Evolutionary conservation across 2,888 invertebrate genomes (phyloP).

Genomic region (Amphimallon solstitiale): DNA sequence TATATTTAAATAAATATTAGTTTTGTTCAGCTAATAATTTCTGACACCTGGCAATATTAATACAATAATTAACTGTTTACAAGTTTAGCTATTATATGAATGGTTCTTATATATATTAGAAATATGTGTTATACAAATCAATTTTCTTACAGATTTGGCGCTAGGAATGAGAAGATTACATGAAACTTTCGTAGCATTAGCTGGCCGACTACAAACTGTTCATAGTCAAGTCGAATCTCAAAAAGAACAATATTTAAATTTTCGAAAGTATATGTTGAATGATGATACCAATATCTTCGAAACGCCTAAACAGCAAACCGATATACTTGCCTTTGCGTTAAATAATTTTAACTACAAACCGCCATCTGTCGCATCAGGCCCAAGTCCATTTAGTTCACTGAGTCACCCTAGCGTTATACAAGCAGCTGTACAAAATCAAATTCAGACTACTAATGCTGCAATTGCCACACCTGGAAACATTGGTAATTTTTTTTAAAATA

Average conservation of each 20-base stretch:
- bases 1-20: no score
- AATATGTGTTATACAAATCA: no score
- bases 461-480: slow-evolving; percentile 12
- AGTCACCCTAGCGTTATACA: slow-evolving; percentile 50
- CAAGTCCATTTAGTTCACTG: slow-evolving; percentile 69
- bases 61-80: no score
- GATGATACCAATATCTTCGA: slow-evolving; percentile 87
- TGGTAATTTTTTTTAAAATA: background rate
- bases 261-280: slow-evolving; percentile 80
- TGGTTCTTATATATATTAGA: no score
- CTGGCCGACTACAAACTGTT: slow-evolving; percentile 85
- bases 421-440: slow-evolving; percentile 34
- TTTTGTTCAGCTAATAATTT: no score
- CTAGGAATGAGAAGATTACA: slow-evolving; percentile 83
- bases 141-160: slow-evolving; percentile 75
- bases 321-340: slow-evolving; percentile 55
- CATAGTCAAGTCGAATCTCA: slow-evolving; percentile 82
- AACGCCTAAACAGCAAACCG: slow-evolving; percentile 51
- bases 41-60: no score
- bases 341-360: slow-evolving; percentile 57
- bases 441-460: background rate
- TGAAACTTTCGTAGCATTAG: slow-evolving; percentile 86
- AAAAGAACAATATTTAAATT: slow-evolving; percentile 85
- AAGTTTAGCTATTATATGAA: no score
- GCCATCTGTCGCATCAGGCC: slow-evolving; percentile 68